Evolutionary conservation across 1,140 invertebrate genomes (phyloP).

Genomic region (Drosophila guanche): DNA sequence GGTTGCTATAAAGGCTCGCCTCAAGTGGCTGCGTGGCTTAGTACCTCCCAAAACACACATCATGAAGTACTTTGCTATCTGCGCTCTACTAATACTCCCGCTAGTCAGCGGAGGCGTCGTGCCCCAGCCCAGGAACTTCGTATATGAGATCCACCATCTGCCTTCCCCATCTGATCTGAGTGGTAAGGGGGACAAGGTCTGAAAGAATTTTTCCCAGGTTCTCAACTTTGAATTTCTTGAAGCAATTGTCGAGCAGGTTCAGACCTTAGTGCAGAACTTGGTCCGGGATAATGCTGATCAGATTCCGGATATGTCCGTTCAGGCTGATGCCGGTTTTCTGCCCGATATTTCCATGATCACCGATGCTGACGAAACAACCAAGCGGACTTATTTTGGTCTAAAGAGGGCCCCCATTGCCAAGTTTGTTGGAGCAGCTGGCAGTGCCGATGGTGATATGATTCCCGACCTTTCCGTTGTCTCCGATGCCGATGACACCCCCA

Average conservation of each 20-base stretch:
- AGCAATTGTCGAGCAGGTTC: slow-evolving; percentile 33
- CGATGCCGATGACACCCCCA: slow-evolving; percentile 33
- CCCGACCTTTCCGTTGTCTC: slow-evolving; percentile 60
- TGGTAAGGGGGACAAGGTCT: slow-evolving; percentile 1
- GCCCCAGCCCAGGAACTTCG: slow-evolving; percentile 17
- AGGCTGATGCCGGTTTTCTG: slow-evolving; percentile 34
- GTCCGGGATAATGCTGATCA: slow-evolving; percentile 35
- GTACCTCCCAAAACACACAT: slow-evolving; percentile 30
- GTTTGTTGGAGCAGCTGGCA: slow-evolving; percentile 6
- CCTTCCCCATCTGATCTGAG: slow-evolving; percentile 20
- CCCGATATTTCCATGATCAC: slow-evolving; percentile 52
- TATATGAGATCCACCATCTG: slow-evolving; percentile 31
- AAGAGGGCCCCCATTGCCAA: slow-evolving; percentile 10
- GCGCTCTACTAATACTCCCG: slow-evolving; percentile 55
- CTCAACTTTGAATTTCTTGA: no score
- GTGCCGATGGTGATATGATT: slow-evolving; percentile 39
- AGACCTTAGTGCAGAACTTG: slow-evolving; percentile 20
- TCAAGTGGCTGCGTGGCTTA: slow-evolving; percentile 23
- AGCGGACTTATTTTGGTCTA: slow-evolving; percentile 6
- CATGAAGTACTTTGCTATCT: slow-evolving; percentile 62
- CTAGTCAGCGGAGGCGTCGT: slow-evolving; percentile 55
- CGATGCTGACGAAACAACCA: slow-evolving; percentile 35
- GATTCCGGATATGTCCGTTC: slow-evolving; percentile 27
- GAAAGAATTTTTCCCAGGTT: no score
- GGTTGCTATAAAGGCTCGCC: slow-evolving; percentile 42